Conservation (phyloP, 1,140 invertebrate genomes). For the Druon quercuslanigerum region DNA sequence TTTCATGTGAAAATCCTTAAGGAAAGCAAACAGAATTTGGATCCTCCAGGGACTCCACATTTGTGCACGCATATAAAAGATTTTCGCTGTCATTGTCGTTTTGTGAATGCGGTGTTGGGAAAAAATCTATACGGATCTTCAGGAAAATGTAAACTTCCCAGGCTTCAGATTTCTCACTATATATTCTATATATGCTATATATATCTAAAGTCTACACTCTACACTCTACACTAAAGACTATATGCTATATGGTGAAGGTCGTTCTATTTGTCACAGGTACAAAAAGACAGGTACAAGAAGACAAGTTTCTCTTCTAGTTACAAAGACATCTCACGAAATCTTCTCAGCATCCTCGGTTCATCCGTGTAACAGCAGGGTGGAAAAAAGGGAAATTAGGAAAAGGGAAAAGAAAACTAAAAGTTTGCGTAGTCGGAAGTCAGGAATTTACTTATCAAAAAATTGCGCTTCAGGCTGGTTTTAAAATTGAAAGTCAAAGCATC, state of each 20-base stretch:
- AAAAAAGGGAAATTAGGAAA: background rate
- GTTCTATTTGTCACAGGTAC: too few species aligned
- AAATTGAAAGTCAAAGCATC: too few species aligned
- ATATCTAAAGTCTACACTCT: too few species aligned
- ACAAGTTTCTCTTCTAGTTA: too few species aligned
- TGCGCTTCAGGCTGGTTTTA: background rate
- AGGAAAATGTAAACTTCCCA: constrained; percentile 5
- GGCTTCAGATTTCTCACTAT: background rate
- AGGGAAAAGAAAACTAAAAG: constrained; percentile 2
- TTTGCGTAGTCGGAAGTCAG: background rate
- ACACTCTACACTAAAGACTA: too few species aligned
- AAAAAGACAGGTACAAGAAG: too few species aligned
- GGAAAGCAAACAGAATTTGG: background rate
- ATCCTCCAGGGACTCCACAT: background rate
- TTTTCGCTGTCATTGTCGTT: background rate
- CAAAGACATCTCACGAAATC: background rate
- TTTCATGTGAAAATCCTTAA: background rate
- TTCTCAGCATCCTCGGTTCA: background rate
- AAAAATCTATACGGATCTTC: background rate
- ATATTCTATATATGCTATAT: background rate
- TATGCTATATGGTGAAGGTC: too few species aligned
- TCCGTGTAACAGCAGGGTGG: background rate
- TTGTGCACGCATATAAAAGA: background rate
- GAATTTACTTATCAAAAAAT: constrained; percentile 14
- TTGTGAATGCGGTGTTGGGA: background rate